These are phyloP conservation scores for Galeopterus variegatus DNA, from an alignment of 2,113 vertebrate genomes.

Conservation along the genomic window DNA sequence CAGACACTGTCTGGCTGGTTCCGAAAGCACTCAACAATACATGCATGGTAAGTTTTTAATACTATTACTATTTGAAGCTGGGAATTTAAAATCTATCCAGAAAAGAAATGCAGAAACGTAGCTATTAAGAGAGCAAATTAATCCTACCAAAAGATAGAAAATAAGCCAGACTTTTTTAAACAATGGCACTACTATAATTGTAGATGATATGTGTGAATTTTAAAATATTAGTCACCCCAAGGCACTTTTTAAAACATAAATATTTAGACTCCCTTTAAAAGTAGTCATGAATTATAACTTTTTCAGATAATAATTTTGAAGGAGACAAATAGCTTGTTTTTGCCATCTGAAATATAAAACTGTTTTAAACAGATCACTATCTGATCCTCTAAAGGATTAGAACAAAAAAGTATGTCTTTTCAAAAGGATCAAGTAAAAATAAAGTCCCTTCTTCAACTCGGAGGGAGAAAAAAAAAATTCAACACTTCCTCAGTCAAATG, in stretches of 20 bases:
- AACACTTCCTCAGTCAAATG: conserved; percentile 49
- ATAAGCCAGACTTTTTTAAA: conserved; percentile 35
- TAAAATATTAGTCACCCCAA: conserved; percentile 21
- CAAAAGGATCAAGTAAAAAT: conserved; percentile 59
- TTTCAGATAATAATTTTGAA: conserved; percentile 19
- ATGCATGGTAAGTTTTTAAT: not conserved
- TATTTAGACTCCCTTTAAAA: not conserved
- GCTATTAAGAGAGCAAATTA: not conserved
- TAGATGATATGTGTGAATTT: not conserved
- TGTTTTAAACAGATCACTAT: not conserved
- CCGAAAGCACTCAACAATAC: not conserved
- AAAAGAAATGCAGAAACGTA: conserved; percentile 43
- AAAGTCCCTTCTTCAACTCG: conserved; percentile 39
- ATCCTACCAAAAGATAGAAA: not conserved
- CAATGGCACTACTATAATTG: not conserved
- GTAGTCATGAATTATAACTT: not conserved
- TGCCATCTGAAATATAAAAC: not conserved
- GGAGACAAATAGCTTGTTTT: conserved; percentile 9
- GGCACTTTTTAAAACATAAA: conserved; percentile 42
- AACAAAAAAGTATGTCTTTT: not conserved
- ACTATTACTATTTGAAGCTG: not conserved
- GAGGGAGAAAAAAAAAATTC: conserved; percentile 67
- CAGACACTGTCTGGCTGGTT: not conserved
- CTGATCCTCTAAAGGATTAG: not conserved
- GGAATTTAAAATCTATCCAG: conserved; percentile 1